These are phyloP conservation scores for Phoenicopterus ruber DNA, from an alignment of 2,113 vertebrate genomes.

Conservation along the genomic window DNA sequence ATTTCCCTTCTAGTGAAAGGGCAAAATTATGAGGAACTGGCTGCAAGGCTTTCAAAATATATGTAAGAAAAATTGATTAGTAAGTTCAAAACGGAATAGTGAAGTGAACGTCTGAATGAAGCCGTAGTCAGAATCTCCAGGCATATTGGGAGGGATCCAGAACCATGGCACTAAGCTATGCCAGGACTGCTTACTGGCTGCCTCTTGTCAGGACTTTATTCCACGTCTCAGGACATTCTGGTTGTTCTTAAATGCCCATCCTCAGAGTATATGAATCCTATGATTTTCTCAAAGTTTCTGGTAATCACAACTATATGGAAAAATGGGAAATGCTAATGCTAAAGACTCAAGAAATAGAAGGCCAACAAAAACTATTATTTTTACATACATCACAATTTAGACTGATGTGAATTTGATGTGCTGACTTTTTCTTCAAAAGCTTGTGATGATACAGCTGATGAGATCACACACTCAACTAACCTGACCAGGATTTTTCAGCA, in stretches of 20 bases:
- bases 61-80: neutral
- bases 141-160: neutral
- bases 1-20: neutral
- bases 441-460: neutral
- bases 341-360: neutral
- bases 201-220: neutral
- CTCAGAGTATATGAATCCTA: neutral
- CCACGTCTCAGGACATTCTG: accelerated
- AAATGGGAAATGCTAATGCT: neutral
- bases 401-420: neutral
- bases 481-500: neutral
- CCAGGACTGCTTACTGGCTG: neutral
- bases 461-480: neutral
- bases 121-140: neutral
- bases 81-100: neutral
- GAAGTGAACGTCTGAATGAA: neutral
- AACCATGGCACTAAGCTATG: neutral
- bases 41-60: neutral
- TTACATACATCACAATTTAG: neutral
- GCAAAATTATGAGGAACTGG: neutral
- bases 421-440: neutral
- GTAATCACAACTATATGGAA: neutral
- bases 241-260: neutral
- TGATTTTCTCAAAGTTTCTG: neutral
- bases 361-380: neutral